Base-by-base conservation (phyloP, 2,113 vertebrate species). In the Istiophorus platypterus region DNA sequence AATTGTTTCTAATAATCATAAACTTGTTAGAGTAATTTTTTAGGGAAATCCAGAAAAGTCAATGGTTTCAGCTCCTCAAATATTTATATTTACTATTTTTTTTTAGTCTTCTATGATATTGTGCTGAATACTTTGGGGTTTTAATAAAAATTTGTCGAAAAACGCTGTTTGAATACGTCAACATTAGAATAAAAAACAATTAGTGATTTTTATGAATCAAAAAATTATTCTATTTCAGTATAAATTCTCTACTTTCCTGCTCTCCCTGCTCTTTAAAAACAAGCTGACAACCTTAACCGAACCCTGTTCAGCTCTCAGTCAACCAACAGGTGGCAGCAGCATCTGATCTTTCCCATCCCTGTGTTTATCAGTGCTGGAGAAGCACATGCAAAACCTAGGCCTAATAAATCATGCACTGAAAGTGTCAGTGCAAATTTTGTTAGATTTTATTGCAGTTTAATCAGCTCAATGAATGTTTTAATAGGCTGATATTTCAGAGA, bases 401-500 rank as follows among this genome's bases (percentile, higher is more conserved):
- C 76, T 61, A 85, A 92, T 93, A 89, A 94, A 93, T 93, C 91
- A 93, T 72, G 58, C 70, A 63, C 85, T 73, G 81, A 88, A 92
- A 87, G 86, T 91, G 92, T 93, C 89, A 83, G 80, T 80, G 85
- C 89, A 91, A 84, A 94, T 91, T 91, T 90, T 88, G 88, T 75
- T 87, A 75, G 82, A 91, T 93, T 94, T 93, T 89, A 92, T 91
- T 92, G 90, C 92, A 89, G 90, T 92, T 94, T 92, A 94, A 93
- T 94, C 92, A 93, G 91, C 84, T 88, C 88, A 93, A 93, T 93
- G 89, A 93, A 92, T 93, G 91, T 92, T 92, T 93, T 92, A 94
- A 93, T 92, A 90, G 92, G 89, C 87, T 93, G 89, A 92, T 93
- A 93, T 94, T 93, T 93, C 91, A 92, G 80, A 75, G 62, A 81